Percentiles rank a stretch among this genome's conserved stretches.
Evolutionary conservation across 2,797 vertebrate genomes (phyloP).

Genomic region (Chelmon rostratus): DNA sequence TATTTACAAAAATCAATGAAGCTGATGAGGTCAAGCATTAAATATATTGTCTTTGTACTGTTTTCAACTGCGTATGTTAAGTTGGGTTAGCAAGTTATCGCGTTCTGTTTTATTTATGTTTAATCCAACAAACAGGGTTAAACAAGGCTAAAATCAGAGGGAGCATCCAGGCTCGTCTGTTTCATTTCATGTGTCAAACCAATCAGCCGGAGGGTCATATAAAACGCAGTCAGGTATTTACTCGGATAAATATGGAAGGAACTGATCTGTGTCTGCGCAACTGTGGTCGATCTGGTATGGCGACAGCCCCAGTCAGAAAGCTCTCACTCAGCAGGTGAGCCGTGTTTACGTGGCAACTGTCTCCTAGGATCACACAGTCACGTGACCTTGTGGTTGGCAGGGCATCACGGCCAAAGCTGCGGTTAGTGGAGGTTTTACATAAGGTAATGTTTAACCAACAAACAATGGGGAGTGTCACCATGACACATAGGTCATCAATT

Average conservation of each 20-base stretch:
- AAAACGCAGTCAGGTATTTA: conserved; percentile 54
- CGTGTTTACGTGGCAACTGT: conserved; percentile 80
- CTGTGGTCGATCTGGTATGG: conserved; percentile 65
- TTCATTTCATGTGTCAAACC: conserved; percentile 60
- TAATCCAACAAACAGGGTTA: too few relatives aligned
- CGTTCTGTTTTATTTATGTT: too few relatives aligned
- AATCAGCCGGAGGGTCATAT: conserved; percentile 40
- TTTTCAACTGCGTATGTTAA: too few relatives aligned
- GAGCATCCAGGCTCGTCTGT: not conserved
- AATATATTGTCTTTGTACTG: too few relatives aligned
- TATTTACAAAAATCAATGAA: too few relatives aligned
- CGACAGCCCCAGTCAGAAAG: conserved; percentile 49
- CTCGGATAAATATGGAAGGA: conserved; percentile 64
- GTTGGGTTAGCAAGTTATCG: too few relatives aligned
- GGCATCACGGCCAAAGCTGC: conserved; percentile 61
- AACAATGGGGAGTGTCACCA: conserved; percentile 80
- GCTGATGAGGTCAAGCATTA: too few relatives aligned
- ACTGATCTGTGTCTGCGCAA: conserved; percentile 49
- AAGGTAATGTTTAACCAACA: conserved; percentile 85
- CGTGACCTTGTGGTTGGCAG: conserved; percentile 72
- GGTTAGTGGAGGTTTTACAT: conserved; percentile 54
- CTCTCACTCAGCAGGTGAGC: conserved; percentile 73
- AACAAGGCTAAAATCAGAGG: too few relatives aligned
- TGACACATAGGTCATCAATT: conserved; percentile 77
- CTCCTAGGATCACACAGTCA: conserved; percentile 70